These are phyloP conservation scores for Rhopalosiphum nymphaeae DNA, from an alignment of 2,888 invertebrate species.

Conservation along the genomic window DNA sequence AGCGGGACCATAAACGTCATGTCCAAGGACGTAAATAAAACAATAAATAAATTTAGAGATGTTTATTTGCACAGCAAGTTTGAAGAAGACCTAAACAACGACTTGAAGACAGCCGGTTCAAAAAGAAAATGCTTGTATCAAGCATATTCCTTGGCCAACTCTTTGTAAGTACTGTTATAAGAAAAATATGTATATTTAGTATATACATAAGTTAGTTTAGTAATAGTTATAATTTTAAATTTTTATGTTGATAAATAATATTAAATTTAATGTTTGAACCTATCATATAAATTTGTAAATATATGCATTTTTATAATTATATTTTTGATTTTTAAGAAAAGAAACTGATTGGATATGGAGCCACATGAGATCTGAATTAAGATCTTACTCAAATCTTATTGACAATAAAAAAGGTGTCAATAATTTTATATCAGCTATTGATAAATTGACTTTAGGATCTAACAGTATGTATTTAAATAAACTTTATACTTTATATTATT, in stretches of 20 bases:
- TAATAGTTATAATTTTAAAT: neutral
- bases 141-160: slow-evolving; percentile 49
- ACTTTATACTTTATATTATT: neutral
- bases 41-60: slow-evolving; percentile 33
- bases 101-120: slow-evolving; percentile 42
- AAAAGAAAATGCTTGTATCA: slow-evolving; percentile 66
- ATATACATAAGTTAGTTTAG: neutral
- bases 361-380: slow-evolving; percentile 66
- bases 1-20: neutral
- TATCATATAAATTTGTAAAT: neutral
- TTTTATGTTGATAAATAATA: neutral
- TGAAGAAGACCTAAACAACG: slow-evolving; percentile 64
- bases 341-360: slow-evolving; percentile 53
- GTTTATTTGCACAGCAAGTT: slow-evolving; percentile 65
- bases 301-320: neutral
- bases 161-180: slow-evolving; percentile 49
- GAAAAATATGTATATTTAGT: neutral
- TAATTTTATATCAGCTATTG: slow-evolving; percentile 66
- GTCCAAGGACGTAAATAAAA: neutral
- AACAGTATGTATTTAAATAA: slow-evolving; percentile 64
- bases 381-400: slow-evolving; percentile 66
- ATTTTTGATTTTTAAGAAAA: slow-evolving; percentile 16
- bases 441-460: slow-evolving; percentile 56
- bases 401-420: slow-evolving; percentile 67
- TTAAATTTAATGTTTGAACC: neutral